A percentile compares a stretch with the other conserved stretches of the same genome.
Conservation (phyloP, 2,797 vertebrate genomes). For the Macropodus opercularis region DNA sequence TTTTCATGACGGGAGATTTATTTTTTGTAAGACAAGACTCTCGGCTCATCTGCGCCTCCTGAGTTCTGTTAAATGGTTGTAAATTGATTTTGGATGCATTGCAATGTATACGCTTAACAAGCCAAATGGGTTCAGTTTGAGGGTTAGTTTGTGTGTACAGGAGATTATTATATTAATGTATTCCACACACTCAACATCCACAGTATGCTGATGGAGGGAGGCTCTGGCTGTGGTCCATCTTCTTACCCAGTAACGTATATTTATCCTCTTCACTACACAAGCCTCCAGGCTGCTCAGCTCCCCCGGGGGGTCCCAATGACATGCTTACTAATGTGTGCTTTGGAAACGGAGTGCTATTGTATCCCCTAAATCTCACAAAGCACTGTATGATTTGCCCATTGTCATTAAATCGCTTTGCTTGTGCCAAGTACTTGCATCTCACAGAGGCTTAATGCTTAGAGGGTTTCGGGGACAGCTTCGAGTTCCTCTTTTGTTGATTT, state of each 20-base stretch:
- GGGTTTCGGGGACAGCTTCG: constrained; percentile 76
- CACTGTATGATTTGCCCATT: constrained; percentile 80
- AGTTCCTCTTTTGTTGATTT: constrained; percentile 80
- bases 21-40: constrained; percentile 25
- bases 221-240: constrained; percentile 66
- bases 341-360: constrained; percentile 77
- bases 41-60: constrained; percentile 61
- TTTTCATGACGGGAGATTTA: constrained; percentile 25
- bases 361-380: constrained; percentile 79
- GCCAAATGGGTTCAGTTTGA: constrained; percentile 73
- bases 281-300: constrained; percentile 68
- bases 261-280: constrained; percentile 78
- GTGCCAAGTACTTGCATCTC: constrained; percentile 78
- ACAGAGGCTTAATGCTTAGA: constrained; percentile 79
- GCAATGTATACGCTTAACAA: constrained; percentile 66
- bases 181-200: constrained; percentile 63
- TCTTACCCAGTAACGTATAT: constrained; percentile 75
- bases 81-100: constrained; percentile 74
- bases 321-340: constrained; percentile 81
- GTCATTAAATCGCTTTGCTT: constrained; percentile 76
- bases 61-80: constrained; percentile 64
- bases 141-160: constrained; percentile 62
- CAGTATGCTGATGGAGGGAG: constrained; percentile 50
- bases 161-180: constrained; percentile 72
- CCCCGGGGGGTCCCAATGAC: constrained; percentile 76